Evolutionary conservation across 2,888 invertebrate genomes (phyloP).

Genomic region (Protophormia terraenovae): DNA sequence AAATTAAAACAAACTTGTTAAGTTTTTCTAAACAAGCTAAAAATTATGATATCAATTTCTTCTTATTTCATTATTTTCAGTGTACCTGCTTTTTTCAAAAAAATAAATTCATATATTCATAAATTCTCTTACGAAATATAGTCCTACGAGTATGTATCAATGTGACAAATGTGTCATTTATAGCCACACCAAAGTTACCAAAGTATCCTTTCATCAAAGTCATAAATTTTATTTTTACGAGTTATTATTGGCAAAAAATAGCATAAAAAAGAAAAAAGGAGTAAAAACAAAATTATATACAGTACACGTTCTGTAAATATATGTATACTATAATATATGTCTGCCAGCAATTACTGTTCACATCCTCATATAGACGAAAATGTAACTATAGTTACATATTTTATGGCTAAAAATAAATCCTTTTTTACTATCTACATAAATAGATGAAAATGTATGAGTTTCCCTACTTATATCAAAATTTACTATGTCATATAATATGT

Average conservation of each 20-base stretch:
- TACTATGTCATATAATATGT: neutral
- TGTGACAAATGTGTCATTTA: slow-evolving; percentile 62
- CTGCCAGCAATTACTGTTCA: neutral
- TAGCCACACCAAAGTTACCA: slow-evolving; percentile 54
- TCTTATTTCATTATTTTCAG: neutral
- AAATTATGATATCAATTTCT: too few species aligned
- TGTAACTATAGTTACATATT: neutral
- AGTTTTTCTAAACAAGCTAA: too few species aligned
- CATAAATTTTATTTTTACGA: slow-evolving; percentile 67
- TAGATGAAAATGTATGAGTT: neutral
- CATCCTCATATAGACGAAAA: neutral
- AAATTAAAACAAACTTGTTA: too few species aligned
- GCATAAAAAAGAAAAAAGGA: slow-evolving; percentile 2
- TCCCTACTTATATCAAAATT: neutral
- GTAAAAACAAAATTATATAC: slow-evolving; percentile 4
- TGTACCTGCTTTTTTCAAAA: neutral
- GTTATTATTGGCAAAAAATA: slow-evolving; percentile 44
- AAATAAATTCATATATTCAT: neutral
- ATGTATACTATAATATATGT: neutral
- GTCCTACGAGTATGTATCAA: slow-evolving; percentile 42
- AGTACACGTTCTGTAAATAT: neutral
- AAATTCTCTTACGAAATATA: neutral
- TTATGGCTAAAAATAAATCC: neutral
- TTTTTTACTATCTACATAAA: neutral
- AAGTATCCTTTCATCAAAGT: slow-evolving; percentile 60